A percentile compares a stretch with the other conserved stretches of the same genome.
These are phyloP conservation scores for Bradypodion pumilum DNA, from an alignment of 2,797 vertebrate species.

Conservation along the genomic window DNA sequence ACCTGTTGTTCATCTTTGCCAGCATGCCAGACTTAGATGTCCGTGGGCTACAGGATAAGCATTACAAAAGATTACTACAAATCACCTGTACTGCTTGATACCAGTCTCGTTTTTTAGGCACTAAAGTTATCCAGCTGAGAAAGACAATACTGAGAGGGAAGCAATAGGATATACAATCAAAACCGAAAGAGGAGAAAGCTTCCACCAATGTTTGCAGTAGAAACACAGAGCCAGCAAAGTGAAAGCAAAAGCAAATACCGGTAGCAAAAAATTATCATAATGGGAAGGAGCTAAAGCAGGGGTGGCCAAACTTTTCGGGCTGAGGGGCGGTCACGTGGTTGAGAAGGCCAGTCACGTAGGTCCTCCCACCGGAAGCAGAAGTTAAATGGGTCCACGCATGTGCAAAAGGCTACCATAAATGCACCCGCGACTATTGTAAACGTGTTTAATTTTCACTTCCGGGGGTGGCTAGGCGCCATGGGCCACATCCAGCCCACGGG, in stretches of 20 bases:
- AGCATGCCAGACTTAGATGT: constrained; percentile 64
- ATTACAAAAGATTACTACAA: constrained; percentile 71
- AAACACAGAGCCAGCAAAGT: constrained; percentile 29
- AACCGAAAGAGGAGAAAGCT: constrained; percentile 62
- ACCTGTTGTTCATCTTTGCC: constrained; percentile 65
- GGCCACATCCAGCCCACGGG: no score
- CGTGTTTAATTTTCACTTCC: no score
- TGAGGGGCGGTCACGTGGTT: no score
- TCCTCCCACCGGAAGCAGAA: no score
- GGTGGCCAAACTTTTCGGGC: no score
- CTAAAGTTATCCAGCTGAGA: constrained; percentile 59
- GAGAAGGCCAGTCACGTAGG: no score
- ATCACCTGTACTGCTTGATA: constrained; percentile 67
- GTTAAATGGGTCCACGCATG: no score
- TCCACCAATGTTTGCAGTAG: constrained; percentile 51
- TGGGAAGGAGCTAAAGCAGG: neutral
- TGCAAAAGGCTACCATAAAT: no score
- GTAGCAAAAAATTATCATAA: constrained; percentile 44
- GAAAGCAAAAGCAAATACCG: constrained; percentile 55
- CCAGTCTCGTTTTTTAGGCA: constrained; percentile 57
- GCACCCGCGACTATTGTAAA: no score
- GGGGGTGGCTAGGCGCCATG: no score
- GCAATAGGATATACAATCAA: neutral
- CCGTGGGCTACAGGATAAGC: constrained; percentile 75
- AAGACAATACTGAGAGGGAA: constrained; percentile 18